A percentile compares a stretch with the other conserved stretches of the same genome.
Evolutionary conservation across 2,888 invertebrate species (phyloP).

Genomic region (Rugalucina vietnamica): DNA sequence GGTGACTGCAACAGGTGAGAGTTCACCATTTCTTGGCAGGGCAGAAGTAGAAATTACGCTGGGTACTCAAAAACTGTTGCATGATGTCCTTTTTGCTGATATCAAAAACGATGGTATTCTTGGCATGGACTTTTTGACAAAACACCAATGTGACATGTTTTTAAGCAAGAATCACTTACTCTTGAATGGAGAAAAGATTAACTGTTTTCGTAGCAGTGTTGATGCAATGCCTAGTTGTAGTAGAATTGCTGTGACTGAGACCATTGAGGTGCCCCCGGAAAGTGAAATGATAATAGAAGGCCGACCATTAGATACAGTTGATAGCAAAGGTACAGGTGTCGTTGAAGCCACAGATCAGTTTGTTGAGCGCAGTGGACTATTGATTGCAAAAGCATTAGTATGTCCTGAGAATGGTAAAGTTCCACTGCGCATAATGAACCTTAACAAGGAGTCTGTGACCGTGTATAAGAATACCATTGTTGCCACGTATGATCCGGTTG

Average conservation of each 20-base stretch:
- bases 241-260: background rate
- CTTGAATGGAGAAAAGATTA: background rate
- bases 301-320: background rate
- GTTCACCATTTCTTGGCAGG: slow-evolving; percentile 34
- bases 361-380: slow-evolving; percentile 14
- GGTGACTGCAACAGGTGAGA: slow-evolving; percentile 43
- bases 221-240: background rate
- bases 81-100: slow-evolving; percentile 1
- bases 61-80: slow-evolving; percentile 20
- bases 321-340: background rate
- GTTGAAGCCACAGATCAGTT: slow-evolving; percentile 15
- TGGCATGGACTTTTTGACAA: background rate
- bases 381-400: slow-evolving; percentile 28
- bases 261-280: background rate
- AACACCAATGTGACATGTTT: background rate
- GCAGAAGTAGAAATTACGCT: background rate
- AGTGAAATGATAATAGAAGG: background rate
- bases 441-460: slow-evolving; percentile 5
- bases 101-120: background rate
- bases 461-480: slow-evolving; percentile 31
- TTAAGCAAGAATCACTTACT: background rate
- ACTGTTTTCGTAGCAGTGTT: background rate
- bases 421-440: slow-evolving; percentile 33
- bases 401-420: slow-evolving; percentile 10
- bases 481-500: slow-evolving; percentile 1